Evolutionary conservation across 2,888 invertebrate genomes (phyloP).

Genomic region (Agrypnus murinus): DNA sequence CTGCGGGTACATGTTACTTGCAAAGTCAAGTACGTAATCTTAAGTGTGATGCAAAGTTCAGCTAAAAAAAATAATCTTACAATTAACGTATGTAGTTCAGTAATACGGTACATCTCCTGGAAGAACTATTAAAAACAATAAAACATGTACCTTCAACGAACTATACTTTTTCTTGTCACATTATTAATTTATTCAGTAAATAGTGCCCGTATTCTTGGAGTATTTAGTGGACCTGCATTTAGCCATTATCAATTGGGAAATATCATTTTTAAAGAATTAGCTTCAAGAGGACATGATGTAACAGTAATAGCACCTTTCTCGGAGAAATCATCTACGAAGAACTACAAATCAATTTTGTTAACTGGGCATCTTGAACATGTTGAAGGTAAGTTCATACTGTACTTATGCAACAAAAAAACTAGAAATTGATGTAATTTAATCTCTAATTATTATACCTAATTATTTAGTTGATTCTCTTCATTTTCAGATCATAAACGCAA

Average conservation of each 20-base stretch:
- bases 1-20: no score
- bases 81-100: background rate
- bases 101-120: background rate
- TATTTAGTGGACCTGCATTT: conserved; percentile 56
- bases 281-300: conserved; percentile 70
- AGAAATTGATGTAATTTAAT: no score
- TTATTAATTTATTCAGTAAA: conserved; percentile 37
- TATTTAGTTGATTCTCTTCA: no score
- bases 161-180: background rate
- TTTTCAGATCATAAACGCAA: no score
- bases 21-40: no score
- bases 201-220: conserved; percentile 58
- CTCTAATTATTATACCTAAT: no score
- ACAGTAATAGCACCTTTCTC: conserved; percentile 63
- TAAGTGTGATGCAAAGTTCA: no score
- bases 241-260: conserved; percentile 61
- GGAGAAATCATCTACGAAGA: conserved; percentile 68
- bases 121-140: background rate
- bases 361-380: no score
- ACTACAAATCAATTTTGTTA: conserved; percentile 65
- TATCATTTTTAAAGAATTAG: conserved; percentile 62
- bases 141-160: background rate
- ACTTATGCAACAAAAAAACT: no score
- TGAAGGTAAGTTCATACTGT: no score
- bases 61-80: background rate